Base-by-base conservation (phyloP, 2,113 vertebrate genomes). In the Lipotes vexillifer region DNA sequence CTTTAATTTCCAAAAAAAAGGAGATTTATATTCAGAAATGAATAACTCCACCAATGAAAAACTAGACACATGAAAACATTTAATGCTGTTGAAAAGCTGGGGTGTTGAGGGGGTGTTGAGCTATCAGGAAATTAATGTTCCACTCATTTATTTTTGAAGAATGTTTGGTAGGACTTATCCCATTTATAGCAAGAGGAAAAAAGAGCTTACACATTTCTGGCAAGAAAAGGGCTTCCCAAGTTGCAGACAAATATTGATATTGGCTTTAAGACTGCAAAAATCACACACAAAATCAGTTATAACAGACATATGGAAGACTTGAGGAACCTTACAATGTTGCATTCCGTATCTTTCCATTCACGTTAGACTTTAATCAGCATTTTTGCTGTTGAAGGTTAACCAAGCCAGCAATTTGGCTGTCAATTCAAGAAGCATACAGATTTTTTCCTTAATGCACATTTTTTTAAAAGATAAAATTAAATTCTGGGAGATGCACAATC, bases 191-290 rank as follows among this genome's bases (percentile, higher is more conserved):
- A 86, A 95, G 95, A 97, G 44, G 80, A 97, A 98, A 98, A 97
- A 46, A 98, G 96, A 98, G 59, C 6, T 27, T 95, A 98, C 41
- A 93, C 63, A 96, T 98, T 98, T 97, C 90, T 98, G 98, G 98
- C 97, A 92, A 97, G 94, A 72, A 93, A 85, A 97, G n/a, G 63
- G 81, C 94, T 98, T 98, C 96, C 97, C 96, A 95, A 18, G 23
- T 93, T 98, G 87, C 96, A 98, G 92, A 98, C 96, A 98, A 98
- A 98, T 98, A 98, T 98, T 98, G 93, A 98, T 98, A 96, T 83
- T 98, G 98, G 97, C 97, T 96, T 97, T 89, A 92, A 97, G 86
- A 97, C 96, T 97, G 97, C 97, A 93, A 82, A 88, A 94, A 20
- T 72, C n/a, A 15, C 38, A 85, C 71, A 81, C 3, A 84, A 44